Base-by-base conservation (phyloP, 2,888 invertebrate genomes). In the Geotrupes spiniger region DNA sequence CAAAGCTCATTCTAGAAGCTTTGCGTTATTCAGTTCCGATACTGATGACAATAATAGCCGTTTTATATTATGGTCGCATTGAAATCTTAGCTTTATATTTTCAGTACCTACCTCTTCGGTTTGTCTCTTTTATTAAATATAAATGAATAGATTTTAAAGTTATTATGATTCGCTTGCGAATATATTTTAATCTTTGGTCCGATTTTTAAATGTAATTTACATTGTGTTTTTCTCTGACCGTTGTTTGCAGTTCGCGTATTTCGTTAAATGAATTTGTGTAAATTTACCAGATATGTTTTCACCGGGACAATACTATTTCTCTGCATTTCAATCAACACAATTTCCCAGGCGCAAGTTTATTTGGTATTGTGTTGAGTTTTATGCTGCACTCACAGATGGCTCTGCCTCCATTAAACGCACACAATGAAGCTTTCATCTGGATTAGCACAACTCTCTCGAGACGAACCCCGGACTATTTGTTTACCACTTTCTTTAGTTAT, bases 1-100 rank as follows among this genome's bases (percentile, higher is more conserved):
- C 70, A 70, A 70, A 68, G 67, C 69, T 67, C 65, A 69, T 70
- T 70, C 70, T 66, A 55, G 68, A 63, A 66, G 66, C 68, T 69
- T 68, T 60, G 63, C 66, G 63, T 65, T 65, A 69, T 69, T 70
- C 66, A 68, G 64, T 66, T 66, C 64, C 66, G 66, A 69, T 69
- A 64, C 67, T 66, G 66, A 64, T 58, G 64, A 68, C 64, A 66
- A 70, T 69, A 65, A 68, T 66, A 56, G 62, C 48, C 63, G 63
- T 65, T 68, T 68, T 68, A 62, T 65, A 64, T 63, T 64, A 63
- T 61, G 62, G 63, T 61, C 60, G 64, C 58, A 64, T 63, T 64
- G 61, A 64, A 59, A 57, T 56, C 52, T 57, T 54, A 59, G 53
- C 52, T 59, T 52, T 49, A 55, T 55, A 48, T 52, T 48, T 54